Evolutionary conservation across 2,113 vertebrate species (phyloP).

Genomic region (Amazona guildingii): DNA sequence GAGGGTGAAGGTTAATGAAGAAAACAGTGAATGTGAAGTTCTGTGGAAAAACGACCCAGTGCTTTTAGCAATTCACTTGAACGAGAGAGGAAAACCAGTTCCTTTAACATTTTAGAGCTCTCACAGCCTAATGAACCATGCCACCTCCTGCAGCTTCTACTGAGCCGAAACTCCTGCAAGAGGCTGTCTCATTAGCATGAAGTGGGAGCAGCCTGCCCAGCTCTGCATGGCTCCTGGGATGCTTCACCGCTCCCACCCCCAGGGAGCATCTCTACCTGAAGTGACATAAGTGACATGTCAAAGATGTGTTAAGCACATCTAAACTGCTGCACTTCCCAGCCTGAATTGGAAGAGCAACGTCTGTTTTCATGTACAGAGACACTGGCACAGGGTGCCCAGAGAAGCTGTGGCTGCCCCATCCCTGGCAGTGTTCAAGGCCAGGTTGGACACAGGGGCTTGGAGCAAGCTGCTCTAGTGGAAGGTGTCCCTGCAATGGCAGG

Average conservation of each 20-base stretch:
- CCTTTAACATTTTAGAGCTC: slow-evolving; percentile 30
- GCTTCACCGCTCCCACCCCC: neutral
- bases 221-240: neutral
- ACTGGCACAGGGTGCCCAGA: neutral
- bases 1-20: slow-evolving; percentile 69
- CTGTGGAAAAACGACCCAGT: neutral
- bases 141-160: slow-evolving; percentile 45
- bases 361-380: neutral
- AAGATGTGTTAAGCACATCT: neutral
- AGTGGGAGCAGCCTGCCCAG: neutral
- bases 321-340: neutral
- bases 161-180: neutral
- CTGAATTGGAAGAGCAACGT: neutral
- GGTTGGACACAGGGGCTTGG: neutral
- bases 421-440: neutral
- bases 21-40: slow-evolving; percentile 25
- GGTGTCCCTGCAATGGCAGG: neutral
- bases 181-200: slow-evolving; percentile 6
- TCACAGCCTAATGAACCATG: slow-evolving; percentile 51
- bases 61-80: slow-evolving; percentile 47
- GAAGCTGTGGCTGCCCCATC: neutral
- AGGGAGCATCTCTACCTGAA: neutral
- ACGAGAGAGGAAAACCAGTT: slow-evolving; percentile 3
- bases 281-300: neutral
- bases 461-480: neutral